A percentile compares a stretch with the other conserved stretches of the same genome.
These are phyloP conservation scores for Macaria liturata DNA, from an alignment of 2,888 invertebrate genomes.

Conservation along the genomic window DNA sequence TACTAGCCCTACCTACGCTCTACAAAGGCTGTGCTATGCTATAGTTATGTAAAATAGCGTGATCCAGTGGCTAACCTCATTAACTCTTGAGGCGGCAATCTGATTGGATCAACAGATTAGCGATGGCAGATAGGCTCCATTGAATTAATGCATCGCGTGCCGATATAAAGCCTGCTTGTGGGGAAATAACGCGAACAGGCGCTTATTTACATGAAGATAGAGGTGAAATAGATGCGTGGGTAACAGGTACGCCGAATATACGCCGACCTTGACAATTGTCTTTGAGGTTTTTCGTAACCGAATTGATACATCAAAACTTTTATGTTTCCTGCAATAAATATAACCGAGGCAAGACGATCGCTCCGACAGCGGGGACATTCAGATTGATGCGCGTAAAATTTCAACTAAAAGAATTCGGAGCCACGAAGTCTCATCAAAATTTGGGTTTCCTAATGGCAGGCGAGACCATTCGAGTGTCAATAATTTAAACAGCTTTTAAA, in stretches of 20 bases:
- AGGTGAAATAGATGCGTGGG: slow-evolving; percentile 1
- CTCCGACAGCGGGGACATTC: not conserved
- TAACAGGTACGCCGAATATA: slow-evolving; percentile 3
- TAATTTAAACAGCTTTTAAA: slow-evolving; percentile 31
- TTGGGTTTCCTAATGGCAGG: slow-evolving; percentile 28
- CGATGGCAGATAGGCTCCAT: slow-evolving; percentile 47
- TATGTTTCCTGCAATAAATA: slow-evolving; percentile 10
- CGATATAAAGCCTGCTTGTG: slow-evolving; percentile 14
- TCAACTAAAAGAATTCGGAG: not conserved
- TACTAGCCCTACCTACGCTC: slow-evolving; percentile 2
- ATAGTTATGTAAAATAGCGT: slow-evolving; percentile 33
- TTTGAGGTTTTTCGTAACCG: slow-evolving; percentile 5
- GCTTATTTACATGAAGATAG: slow-evolving; percentile 7
- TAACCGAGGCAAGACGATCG: not conserved
- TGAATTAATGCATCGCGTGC: slow-evolving; percentile 37
- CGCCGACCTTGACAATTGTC: slow-evolving; percentile 7
- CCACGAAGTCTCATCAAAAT: slow-evolving; percentile 6
- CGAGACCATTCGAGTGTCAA: slow-evolving; percentile 31
- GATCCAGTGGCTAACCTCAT: slow-evolving; percentile 40
- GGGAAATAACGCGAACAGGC: slow-evolving; percentile 12
- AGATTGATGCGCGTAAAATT: no score
- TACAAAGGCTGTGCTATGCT: slow-evolving; percentile 6
- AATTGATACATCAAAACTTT: slow-evolving; percentile 9
- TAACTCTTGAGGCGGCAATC: slow-evolving; percentile 42
- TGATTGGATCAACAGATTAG: slow-evolving; percentile 60